Conservation (phyloP, 1,140 invertebrate genomes). For the Eriosoma lanigerum region DNA sequence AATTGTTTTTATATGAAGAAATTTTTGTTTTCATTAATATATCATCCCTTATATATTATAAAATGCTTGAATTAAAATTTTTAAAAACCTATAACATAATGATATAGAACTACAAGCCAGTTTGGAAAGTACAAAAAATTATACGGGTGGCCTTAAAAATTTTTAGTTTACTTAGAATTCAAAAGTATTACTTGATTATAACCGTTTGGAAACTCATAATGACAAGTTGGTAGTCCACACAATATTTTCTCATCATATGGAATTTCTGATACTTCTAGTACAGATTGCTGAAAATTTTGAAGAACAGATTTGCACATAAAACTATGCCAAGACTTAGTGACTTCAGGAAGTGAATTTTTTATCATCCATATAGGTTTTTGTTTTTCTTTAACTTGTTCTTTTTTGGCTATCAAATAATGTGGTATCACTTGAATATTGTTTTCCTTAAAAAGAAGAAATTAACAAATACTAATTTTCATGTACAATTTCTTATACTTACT, state of each 20-base stretch:
- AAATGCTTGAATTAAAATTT: too few relatives aligned
- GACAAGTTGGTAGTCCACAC: slow-evolving; percentile 75
- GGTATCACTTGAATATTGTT: slow-evolving; percentile 79
- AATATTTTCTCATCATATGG: slow-evolving; percentile 76
- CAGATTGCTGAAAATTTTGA: slow-evolving; percentile 73
- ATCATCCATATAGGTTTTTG: slow-evolving; percentile 74
- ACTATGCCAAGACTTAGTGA: slow-evolving; percentile 81
- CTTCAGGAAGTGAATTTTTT: slow-evolving; percentile 72
- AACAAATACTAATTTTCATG: neutral
- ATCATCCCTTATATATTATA: too few relatives aligned
- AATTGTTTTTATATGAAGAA: too few relatives aligned
- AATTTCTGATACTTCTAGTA: slow-evolving; percentile 72
- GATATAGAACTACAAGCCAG: too few relatives aligned
- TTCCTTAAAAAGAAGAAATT: slow-evolving; percentile 61
- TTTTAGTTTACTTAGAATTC: too few relatives aligned
- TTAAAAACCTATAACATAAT: too few relatives aligned
- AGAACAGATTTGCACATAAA: slow-evolving; percentile 79
- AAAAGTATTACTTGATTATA: slow-evolving; percentile 68
- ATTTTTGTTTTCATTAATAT: too few relatives aligned
- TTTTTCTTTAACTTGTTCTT: slow-evolving; percentile 77
- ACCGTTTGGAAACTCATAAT: slow-evolving; percentile 87
- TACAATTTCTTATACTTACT: slow-evolving; percentile 58
- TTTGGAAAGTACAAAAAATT: too few relatives aligned
- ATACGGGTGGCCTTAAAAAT: too few relatives aligned
- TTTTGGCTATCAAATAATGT: slow-evolving; percentile 76